Evolutionary conservation across 2,888 invertebrate genomes (phyloP).

Genomic region (Microchrysa polita): DNA sequence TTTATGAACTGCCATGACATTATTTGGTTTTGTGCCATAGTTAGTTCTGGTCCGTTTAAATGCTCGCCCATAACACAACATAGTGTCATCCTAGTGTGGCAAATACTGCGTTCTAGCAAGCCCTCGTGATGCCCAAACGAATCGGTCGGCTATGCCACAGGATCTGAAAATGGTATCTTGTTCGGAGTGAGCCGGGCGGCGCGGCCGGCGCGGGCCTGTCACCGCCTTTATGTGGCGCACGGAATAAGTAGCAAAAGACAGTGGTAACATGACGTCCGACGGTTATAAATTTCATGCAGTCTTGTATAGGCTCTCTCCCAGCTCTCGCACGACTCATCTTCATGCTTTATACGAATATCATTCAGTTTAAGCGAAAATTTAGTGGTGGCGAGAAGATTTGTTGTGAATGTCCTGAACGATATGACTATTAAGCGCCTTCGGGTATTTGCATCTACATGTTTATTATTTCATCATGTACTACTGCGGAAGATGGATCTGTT

Average conservation of each 20-base stretch:
- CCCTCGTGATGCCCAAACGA: too few species aligned
- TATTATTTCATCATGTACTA: constrained; percentile 4
- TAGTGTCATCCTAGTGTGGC: neutral
- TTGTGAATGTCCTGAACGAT: constrained; percentile 14
- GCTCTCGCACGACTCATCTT: too few species aligned
- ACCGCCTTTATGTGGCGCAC: too few species aligned
- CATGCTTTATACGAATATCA: constrained; percentile 42
- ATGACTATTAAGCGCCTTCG: constrained; percentile 25
- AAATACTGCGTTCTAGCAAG: too few species aligned
- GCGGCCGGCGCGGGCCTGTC: too few species aligned
- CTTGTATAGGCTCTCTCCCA: constrained; percentile 12
- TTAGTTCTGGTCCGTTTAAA: constrained; percentile 24
- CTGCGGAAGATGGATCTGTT: neutral
- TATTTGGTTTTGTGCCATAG: constrained; percentile 43
- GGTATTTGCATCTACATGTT: constrained; percentile 20
- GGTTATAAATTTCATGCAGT: constrained; percentile 38
- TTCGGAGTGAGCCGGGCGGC: neutral
- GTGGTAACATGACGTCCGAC: constrained; percentile 15
- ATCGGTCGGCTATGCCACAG: too few species aligned
- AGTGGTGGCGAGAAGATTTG: constrained; percentile 37
- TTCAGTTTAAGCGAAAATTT: constrained; percentile 39
- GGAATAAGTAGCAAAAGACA: constrained; percentile 1
- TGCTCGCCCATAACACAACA: constrained; percentile 7
- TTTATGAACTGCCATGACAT: constrained; percentile 50
- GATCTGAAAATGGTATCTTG: constrained; percentile 14